A percentile compares a stretch with the other conserved stretches of the same genome.
Conservation (phyloP, 53 echinoderm and acorn worm genomes). For the Antedon mediterranea region DNA sequence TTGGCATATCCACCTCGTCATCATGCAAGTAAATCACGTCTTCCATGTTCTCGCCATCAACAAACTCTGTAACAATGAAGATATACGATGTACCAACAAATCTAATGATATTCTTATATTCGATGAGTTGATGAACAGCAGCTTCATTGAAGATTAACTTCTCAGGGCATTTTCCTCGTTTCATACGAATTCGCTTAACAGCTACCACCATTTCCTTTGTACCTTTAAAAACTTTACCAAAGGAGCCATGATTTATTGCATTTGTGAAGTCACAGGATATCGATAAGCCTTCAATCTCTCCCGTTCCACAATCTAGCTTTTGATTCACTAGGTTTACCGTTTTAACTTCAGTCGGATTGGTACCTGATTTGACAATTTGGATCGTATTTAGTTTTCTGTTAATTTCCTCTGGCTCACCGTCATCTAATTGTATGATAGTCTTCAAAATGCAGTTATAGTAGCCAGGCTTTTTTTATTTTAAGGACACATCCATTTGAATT, state of each 20-base stretch:
- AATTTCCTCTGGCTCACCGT: constrained; percentile 3
- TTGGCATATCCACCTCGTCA: constrained; percentile 6
- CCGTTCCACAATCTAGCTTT: background rate
- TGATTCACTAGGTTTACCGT: background rate
- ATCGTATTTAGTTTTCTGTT: background rate
- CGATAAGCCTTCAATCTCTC: constrained; percentile 6
- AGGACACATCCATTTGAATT: constrained; percentile 17
- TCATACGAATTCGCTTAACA: constrained; percentile 15
- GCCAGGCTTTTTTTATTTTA: constrained; percentile 12
- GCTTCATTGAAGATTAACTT: constrained; percentile 25
- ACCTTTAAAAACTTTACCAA: constrained; percentile 22
- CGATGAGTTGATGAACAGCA: constrained; percentile 8
- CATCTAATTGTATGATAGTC: constrained; percentile 7
- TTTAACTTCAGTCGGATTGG: background rate
- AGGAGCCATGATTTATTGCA: constrained; percentile 19
- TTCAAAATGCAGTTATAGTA: constrained; percentile 11
- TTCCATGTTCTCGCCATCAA: constrained; percentile 22
- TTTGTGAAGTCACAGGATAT: constrained; percentile 14
- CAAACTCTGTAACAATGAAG: constrained; percentile 16
- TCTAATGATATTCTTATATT: constrained; percentile 8
- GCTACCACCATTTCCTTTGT: constrained; percentile 6
- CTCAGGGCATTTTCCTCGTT: constrained; percentile 25
- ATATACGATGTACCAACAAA: constrained; percentile 16
- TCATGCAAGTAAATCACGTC: constrained; percentile 13
- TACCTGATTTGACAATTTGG: constrained; percentile 12